Percentiles rank a stretch among this genome's conserved stretches.
These are phyloP conservation scores for Orchestes rusci DNA, from an alignment of 2,888 invertebrate species.

Conservation along the genomic window DNA sequence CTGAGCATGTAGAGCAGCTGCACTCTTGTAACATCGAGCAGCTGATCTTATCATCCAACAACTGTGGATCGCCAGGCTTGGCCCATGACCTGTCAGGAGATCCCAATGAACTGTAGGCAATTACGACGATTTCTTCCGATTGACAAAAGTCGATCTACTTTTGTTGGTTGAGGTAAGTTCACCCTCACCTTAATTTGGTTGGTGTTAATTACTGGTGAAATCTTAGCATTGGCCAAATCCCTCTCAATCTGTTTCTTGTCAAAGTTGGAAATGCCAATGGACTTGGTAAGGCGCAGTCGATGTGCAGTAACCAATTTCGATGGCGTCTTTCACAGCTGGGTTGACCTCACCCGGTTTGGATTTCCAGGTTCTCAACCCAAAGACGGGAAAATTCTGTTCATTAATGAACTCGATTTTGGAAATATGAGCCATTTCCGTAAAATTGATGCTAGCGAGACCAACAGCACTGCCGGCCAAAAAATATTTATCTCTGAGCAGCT, in stretches of 20 bases:
- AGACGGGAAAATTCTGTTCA: too few relatives aligned
- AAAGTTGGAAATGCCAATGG: constrained; percentile 85
- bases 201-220: constrained; percentile 57
- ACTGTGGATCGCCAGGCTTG: constrained; percentile 61
- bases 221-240: constrained; percentile 54
- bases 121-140: constrained; percentile 57
- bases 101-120: constrained; percentile 79
- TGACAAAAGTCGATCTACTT: constrained; percentile 64
- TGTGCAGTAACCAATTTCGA: constrained; percentile 71
- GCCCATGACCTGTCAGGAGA: constrained; percentile 79
- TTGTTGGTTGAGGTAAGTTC: constrained; percentile 70
- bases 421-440: too few relatives aligned
- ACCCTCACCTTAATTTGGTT: constrained; percentile 62
- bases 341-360: constrained; percentile 58
- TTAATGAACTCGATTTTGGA: too few relatives aligned
- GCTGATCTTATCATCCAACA: constrained; percentile 72
- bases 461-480: too few relatives aligned
- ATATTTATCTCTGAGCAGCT: too few relatives aligned
- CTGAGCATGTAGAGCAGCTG: too few relatives aligned
- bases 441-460: too few relatives aligned
- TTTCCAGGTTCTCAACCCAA: too few relatives aligned
- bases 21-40: too few relatives aligned
- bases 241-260: constrained; percentile 69
- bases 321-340: constrained; percentile 62
- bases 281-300: constrained; percentile 70